A percentile compares a stretch with the other conserved stretches of the same genome.
phyloP scores from a whole-genome alignment of 2,797 vertebrate genomes.

The Nannoperca obscura region DNA sequence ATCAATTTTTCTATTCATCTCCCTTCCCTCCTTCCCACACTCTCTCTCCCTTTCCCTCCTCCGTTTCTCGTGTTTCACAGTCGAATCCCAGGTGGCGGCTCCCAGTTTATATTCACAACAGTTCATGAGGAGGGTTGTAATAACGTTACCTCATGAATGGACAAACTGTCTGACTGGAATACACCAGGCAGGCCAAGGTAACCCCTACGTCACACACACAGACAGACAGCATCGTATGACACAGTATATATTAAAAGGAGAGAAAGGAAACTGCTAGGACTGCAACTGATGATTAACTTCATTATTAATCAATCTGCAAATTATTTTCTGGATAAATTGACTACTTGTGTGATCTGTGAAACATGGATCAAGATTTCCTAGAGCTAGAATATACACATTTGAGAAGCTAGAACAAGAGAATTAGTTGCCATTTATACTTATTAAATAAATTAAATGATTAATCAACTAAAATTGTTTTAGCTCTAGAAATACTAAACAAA shows the following conservation, averaged over 20 bases:
- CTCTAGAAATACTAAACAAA: not conserved
- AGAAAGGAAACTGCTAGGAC: not conserved
- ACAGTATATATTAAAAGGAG: constrained; percentile 2
- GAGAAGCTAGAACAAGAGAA: accelerated
- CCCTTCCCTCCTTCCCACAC: not conserved
- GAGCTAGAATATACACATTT: constrained; percentile 9
- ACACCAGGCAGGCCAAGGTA: constrained; percentile 43
- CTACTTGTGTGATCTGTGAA: not conserved
- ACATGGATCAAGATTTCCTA: not conserved
- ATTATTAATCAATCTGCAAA: not conserved
- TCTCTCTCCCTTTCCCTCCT: constrained; percentile 13
- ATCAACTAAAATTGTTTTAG: not conserved
- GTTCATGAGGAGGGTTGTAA: constrained; percentile 59
- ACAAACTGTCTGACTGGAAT: constrained; percentile 71
- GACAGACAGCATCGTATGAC: not conserved
- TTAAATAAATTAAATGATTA: not conserved
- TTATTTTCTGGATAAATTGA: not conserved
- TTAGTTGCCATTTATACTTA: not conserved
- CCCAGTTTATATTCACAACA: constrained; percentile 62
- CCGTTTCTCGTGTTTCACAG: constrained; percentile 70
- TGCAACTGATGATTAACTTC: not conserved
- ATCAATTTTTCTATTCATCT: constrained; percentile 76
- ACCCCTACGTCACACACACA: constrained; percentile 21
- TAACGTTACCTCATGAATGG: constrained; percentile 74
- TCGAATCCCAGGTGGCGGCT: constrained; percentile 64